Base-by-base conservation (phyloP, 1,140 invertebrate species). In the Atta cephalotes region DNA sequence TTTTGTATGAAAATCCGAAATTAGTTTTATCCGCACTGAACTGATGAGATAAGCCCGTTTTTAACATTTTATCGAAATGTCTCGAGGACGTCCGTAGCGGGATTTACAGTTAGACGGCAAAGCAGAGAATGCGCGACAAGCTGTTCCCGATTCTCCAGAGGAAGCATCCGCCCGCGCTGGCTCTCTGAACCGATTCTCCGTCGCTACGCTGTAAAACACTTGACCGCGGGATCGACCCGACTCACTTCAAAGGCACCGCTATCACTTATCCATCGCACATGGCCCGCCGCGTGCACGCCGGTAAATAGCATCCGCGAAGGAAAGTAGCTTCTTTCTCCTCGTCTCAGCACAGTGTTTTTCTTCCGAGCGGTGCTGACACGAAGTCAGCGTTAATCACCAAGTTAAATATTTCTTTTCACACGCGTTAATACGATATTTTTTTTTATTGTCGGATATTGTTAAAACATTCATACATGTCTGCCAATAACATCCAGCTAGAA, bases 251-350 rank as follows among this genome's bases (percentile, higher is more conserved):
- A 92, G 91, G 85, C 45, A 86, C 92, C 93, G 93, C 93, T 94
- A 94, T 94, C 93, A 91, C 71, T 92, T 91, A 91, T 90, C 77
- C 89, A 51, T 68, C 72, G 90, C 94, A 94, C 93, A 94, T 94
- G 94, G 94, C 94, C 92, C 87, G 70, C 78, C 53, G 66, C 56
- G 74, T 68, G 60, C 62, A 62, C 66, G 56, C 65, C 71, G 63
- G 66, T 86, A 80, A 60, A 53, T 62, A 77, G 49, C 78, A 53
- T 70, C 85, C 78, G 66, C 78, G 51, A 86, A 86, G 87, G 60
- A 63, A 87, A 58, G 77, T 49, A 70, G 60, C 35, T 77, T 81
- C 74, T 89, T 63, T 87, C 63, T 78, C 49, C n/a, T 49, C 9
- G 56, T 0, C 28, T 21, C 35, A 2, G 28, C 68, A 53, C 31